These are phyloP conservation scores for Limnodromus scolopaceus DNA, from an alignment of 2,797 vertebrate genomes.

Conservation along the genomic window DNA sequence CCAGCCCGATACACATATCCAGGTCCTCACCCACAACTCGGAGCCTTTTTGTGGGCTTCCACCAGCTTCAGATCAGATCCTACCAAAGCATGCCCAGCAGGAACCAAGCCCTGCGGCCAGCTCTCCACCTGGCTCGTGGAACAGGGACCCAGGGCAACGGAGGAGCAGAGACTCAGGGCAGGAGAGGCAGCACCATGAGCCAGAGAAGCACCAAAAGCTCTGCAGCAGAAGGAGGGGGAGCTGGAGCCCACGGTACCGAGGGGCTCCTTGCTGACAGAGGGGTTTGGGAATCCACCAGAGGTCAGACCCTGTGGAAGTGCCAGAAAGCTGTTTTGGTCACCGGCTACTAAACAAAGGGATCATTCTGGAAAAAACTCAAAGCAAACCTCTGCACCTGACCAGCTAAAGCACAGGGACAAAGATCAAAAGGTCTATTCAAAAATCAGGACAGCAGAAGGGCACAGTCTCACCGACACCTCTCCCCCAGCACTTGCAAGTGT, in stretches of 20 bases:
- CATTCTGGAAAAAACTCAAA: not conserved
- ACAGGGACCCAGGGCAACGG: fast-evolving
- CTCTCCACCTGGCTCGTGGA: not conserved
- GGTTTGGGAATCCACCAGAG: not conserved
- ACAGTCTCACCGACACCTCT: not conserved
- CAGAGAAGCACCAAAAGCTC: not conserved
- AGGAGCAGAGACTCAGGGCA: not conserved
- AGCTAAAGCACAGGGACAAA: not conserved
- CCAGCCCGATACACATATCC: fast-evolving
- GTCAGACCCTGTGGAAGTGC: not conserved
- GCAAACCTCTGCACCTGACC: not conserved
- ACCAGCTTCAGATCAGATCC: not conserved
- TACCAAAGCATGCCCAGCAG: no score
- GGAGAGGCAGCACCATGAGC: fast-evolving
- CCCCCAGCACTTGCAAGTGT: not conserved
- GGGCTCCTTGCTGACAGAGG: not conserved
- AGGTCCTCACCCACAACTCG: not conserved
- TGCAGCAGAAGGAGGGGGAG: not conserved
- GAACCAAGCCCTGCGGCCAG: fast-evolving
- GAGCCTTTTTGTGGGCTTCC: not conserved
- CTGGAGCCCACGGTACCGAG: not conserved
- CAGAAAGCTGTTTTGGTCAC: not conserved
- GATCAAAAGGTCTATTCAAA: not conserved
- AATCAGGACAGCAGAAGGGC: not conserved
- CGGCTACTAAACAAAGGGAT: not conserved